These are phyloP conservation scores for Drosophila pallidifrons DNA, from an alignment of 1,140 invertebrate genomes.

Conservation along the genomic window DNA sequence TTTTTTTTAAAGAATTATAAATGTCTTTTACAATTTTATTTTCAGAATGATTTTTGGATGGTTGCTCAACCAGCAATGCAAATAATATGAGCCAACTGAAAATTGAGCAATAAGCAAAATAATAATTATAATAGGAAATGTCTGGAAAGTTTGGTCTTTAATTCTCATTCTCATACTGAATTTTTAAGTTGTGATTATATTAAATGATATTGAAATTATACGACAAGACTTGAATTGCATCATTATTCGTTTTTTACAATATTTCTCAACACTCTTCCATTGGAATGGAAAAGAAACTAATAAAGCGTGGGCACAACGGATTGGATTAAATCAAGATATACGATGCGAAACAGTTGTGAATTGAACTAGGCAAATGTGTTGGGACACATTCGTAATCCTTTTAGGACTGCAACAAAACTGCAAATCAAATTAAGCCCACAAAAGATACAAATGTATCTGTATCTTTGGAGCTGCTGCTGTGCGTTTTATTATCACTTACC, in stretches of 20 bases:
- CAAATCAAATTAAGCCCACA: conserved; percentile 35
- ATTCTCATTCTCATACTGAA: too few relatives aligned
- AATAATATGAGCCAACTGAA: too few relatives aligned
- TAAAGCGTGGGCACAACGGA: not conserved
- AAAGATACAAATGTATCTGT: conserved; percentile 26
- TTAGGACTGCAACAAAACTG: conserved; percentile 24
- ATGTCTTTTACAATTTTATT: too few relatives aligned
- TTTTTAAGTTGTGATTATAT: too few relatives aligned
- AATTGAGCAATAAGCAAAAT: too few relatives aligned
- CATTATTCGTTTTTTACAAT: not conserved
- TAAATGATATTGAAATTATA: too few relatives aligned
- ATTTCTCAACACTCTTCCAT: not conserved
- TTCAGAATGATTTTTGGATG: too few relatives aligned
- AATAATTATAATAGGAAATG: too few relatives aligned
- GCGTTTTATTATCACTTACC: conserved; percentile 74
- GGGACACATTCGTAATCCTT: conserved; percentile 37
- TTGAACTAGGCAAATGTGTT: conserved; percentile 33
- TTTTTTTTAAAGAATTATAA: too few relatives aligned
- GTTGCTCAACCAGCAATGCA: too few relatives aligned
- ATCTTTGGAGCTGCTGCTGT: conserved; percentile 47
- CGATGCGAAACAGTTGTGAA: conserved; percentile 13
- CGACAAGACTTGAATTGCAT: too few relatives aligned
- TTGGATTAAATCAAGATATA: conserved; percentile 45
- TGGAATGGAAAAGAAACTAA: conserved; percentile 9
- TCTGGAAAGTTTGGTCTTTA: too few relatives aligned